These are phyloP conservation scores for Mastigias papua DNA, from an alignment of 30 jellyfish, hydroid and myxozoan genomes.

Conservation along the genomic window DNA sequence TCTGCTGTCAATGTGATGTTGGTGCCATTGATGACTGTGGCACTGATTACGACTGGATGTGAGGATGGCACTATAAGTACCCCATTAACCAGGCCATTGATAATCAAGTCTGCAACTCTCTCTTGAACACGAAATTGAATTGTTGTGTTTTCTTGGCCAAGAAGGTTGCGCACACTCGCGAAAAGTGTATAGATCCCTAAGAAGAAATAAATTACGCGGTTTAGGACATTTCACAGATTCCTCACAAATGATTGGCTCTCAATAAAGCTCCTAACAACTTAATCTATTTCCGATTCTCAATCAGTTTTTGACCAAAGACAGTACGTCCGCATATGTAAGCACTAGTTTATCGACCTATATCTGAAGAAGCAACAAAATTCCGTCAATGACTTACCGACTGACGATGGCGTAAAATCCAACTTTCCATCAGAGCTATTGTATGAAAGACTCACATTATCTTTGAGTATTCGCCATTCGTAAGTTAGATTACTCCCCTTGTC, in stretches of 20 bases:
- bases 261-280: too few relatives aligned
- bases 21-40: constrained; percentile 55
- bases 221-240: too few relatives aligned
- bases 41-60: constrained; percentile 1
- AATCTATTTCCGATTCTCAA: too few relatives aligned
- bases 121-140: constrained; percentile 35
- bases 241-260: too few relatives aligned
- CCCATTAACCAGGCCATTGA: constrained; percentile 7
- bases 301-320: too few relatives aligned
- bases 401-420: constrained; percentile 23
- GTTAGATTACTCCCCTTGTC: constrained; percentile 64
- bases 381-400: constrained; percentile 43
- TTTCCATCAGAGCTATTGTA: constrained; percentile 29
- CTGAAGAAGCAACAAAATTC: too few relatives aligned
- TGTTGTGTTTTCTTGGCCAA: constrained; percentile 49
- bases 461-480: constrained; percentile 29
- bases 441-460: constrained; percentile 8
- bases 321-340: too few relatives aligned
- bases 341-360: too few relatives aligned
- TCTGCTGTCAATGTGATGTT: constrained; percentile 44
- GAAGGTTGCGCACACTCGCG: constrained; percentile 38
- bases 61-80: constrained; percentile 9
- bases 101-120: constrained; percentile 20
- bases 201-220: too few relatives aligned
- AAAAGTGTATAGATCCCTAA: constrained; percentile 17